These are phyloP conservation scores for Acutogordius australiensis DNA, from an alignment of 2,888 invertebrate species.

Conservation along the genomic window DNA sequence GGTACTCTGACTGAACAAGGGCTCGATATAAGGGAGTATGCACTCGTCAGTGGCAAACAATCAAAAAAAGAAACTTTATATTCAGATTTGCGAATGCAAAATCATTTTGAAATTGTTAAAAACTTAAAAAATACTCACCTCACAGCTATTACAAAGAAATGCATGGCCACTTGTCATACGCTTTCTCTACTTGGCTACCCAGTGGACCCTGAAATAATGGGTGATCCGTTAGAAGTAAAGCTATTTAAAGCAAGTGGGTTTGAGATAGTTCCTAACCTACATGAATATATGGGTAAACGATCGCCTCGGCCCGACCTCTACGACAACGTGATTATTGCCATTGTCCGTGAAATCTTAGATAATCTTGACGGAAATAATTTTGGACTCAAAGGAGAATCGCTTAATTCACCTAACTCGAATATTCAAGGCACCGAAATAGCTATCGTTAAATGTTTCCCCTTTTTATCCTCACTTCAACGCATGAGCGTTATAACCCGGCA, in stretches of 20 bases:
- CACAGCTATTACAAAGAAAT: too few relatives aligned
- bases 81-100: too few relatives aligned
- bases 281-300: slow-evolving; percentile 13
- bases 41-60: slow-evolving; percentile 15
- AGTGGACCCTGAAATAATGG: slow-evolving; percentile 34
- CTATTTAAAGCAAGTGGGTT: slow-evolving; percentile 38
- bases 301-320: not conserved
- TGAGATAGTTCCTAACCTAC: not conserved
- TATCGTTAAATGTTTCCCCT: slow-evolving; percentile 28
- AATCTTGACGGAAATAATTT: too few relatives aligned
- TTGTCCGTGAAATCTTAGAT: not conserved
- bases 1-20: slow-evolving; percentile 22
- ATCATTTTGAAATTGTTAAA: not conserved
- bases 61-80: not conserved
- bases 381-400: not conserved
- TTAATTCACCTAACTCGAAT: too few relatives aligned
- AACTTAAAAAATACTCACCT: too few relatives aligned
- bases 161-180: slow-evolving; percentile 66
- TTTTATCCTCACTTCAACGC: slow-evolving; percentile 28
- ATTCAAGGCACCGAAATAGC: slow-evolving; percentile 22
- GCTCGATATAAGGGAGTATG: too few relatives aligned
- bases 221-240: slow-evolving; percentile 78
- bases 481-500: slow-evolving; percentile 29
- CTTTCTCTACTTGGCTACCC: slow-evolving; percentile 52
- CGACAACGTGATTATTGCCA: not conserved